Percentiles rank a stretch among this genome's conserved stretches.
Evolutionary conservation across 2,797 vertebrate species (phyloP).

Genomic region (Cephalopachus bancanus): DNA sequence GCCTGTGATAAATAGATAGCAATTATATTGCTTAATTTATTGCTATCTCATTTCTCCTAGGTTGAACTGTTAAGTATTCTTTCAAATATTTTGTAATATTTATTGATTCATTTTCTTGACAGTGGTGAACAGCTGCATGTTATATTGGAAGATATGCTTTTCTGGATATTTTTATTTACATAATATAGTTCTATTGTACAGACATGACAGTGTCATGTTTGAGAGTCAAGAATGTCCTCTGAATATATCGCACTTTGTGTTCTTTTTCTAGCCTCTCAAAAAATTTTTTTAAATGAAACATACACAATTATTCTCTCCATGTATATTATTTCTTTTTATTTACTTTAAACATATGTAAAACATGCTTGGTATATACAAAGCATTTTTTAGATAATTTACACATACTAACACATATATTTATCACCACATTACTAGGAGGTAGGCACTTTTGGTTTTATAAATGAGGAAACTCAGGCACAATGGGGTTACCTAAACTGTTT

Average conservation of each 20-base stretch:
- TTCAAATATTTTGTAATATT: neutral
- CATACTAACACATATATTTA: slow-evolving; percentile 2
- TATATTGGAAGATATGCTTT: neutral
- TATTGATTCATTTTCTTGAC: slow-evolving; percentile 37
- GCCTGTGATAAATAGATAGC: neutral
- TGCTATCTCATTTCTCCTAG: neutral
- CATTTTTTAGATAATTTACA: neutral
- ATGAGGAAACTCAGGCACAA: neutral
- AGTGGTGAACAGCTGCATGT: neutral
- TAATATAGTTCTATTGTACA: slow-evolving; percentile 5
- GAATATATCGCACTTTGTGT: neutral
- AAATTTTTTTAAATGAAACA: neutral
- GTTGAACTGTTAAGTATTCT: slow-evolving; percentile 4
- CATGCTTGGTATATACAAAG: neutral
- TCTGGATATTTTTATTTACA: neutral
- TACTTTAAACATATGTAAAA: neutral
- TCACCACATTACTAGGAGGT: neutral
- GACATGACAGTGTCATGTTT: neutral
- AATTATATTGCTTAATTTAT: neutral
- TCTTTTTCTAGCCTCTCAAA: neutral
- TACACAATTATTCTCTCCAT: neutral
- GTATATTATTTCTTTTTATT: neutral
- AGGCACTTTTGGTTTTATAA: neutral
- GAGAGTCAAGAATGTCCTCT: neutral
- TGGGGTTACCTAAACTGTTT: neutral